Percentiles rank a stretch among this genome's conserved stretches.
Evolutionary conservation across 23 tunicate genomes (phyloP).

Genomic region (Styela plicata): DNA sequence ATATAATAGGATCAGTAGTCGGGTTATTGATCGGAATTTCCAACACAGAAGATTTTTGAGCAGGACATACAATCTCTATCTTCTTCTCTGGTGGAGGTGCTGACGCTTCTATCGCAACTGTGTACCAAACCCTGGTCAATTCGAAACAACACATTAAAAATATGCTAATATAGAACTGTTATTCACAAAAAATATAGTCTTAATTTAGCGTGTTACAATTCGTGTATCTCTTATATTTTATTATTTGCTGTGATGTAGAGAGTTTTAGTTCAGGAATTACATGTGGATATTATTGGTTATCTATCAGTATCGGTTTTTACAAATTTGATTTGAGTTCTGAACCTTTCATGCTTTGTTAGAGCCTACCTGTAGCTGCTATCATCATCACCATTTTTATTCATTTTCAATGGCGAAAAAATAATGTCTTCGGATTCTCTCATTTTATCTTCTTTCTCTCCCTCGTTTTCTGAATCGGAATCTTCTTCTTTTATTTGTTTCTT

Average conservation of each 20-base stretch:
- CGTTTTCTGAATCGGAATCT: constrained; percentile 77
- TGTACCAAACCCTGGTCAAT: constrained; percentile 94
- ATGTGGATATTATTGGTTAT: too few relatives aligned
- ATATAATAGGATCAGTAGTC: constrained; percentile 43
- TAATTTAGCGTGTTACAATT: too few relatives aligned
- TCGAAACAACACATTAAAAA: too few relatives aligned
- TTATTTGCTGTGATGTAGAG: too few relatives aligned
- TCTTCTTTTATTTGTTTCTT: constrained; percentile 21
- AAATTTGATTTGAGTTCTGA: too few relatives aligned
- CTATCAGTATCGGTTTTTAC: not conserved
- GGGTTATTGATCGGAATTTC: constrained; percentile 80
- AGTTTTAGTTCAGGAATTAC: too few relatives aligned
- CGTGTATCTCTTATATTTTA: too few relatives aligned
- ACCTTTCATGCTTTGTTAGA: too few relatives aligned
- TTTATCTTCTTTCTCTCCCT: constrained; percentile 9
- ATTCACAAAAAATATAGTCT: too few relatives aligned
- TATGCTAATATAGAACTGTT: too few relatives aligned
- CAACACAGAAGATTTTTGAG: constrained; percentile 36
- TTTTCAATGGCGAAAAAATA: not conserved
- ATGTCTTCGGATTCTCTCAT: not conserved
- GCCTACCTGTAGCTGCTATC: not conserved
- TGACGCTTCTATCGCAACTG: constrained; percentile 47
- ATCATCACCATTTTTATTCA: not conserved
- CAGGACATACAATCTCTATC: constrained; percentile 63
- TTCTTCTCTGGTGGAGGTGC: constrained; percentile 53